Evolutionary conservation across 2,113 vertebrate genomes (phyloP), one percentile per base, ranked within the genome.

Genomic region (Pleuronectes platessa): DNA sequence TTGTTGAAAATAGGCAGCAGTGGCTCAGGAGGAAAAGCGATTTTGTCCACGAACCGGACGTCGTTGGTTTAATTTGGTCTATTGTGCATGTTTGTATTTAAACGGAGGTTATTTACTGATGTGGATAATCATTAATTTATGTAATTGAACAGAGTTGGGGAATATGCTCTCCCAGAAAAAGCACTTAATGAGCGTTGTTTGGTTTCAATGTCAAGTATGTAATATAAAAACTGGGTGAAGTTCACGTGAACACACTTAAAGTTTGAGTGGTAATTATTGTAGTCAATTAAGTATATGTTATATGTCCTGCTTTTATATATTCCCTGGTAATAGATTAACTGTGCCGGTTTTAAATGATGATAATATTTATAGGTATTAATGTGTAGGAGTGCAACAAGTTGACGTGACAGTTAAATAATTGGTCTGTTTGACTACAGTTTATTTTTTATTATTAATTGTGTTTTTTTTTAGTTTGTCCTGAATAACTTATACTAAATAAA

Each of bases 151-250:
- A 8, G 58, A 74, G 49, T 47, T 68, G 62, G 59, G 26, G 11
- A 35, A 17, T 60, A 55, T 55, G 20, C 45, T 74, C 20, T 65
- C 60, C 49, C n/a, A 35, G 56, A 79, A 74, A 37, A 71, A 0
- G 5, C 2, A 49, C 15, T n/a, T 64, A 81, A 73, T 81, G 71
- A 76, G 71, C 47, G 11, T 45, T 64, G 42, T 64, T 63, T 20
- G 27, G 51, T 83, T 69, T 51, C 60, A 73, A 66, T 72, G 71
- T 81, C 61, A 75, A 72, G 64, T 76, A 49, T 72, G 8, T 63
- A 31, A 61, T 61, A 23, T 65, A 60, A 21, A 63, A 31, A n/a
- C 10, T 51, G 14, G 26, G 17, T 27, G 24, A 61, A 40, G 71
- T 63, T 70, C 10, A 71, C 5, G 11, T 76, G n/a, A 49, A 61